Evolutionary conservation across 30 jellyfish, hydroid and myxozoan genomes (phyloP), one percentile per base, ranked within the genome.

Genomic region (Turritopsis dohrnii): DNA sequence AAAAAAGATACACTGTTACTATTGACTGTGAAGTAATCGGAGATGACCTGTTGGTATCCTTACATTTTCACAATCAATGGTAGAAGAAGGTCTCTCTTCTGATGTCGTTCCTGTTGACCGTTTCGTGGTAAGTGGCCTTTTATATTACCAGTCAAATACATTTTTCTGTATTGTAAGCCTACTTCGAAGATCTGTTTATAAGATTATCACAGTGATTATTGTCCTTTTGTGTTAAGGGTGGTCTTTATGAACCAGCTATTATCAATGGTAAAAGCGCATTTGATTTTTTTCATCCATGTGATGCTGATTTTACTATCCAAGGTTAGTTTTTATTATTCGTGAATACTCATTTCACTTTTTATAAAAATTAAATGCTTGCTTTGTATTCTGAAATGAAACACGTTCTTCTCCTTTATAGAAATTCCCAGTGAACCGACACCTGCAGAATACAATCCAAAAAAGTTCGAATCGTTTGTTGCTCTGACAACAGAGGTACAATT

Each of bases 341-440:
- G 19, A 69, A 69, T 3, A 7, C 27, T n/a, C n/a, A n/a, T n/a
- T n/a, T n/a, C n/a, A n/a, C n/a, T n/a, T n/a, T n/a, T n/a, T n/a
- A n/a, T n/a, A n/a, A n/a, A n/a, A n/a, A n/a, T n/a, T n/a, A n/a
- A n/a, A n/a, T n/a, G n/a, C n/a, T n/a, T n/a, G n/a, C n/a, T n/a
- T n/a, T n/a, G n/a, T n/a, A 41, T 3, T 13, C 13, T 41, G 13
- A 41, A 41, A 41, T 3, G 30, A 21, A 26, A 5, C 5, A 69
- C 30, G 9, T 8, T 69, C 22, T 75, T 28, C 9, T 72, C 25
- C 13, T 1, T 23, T 80, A 4, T 80, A 80, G 87, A 28, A 17
- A 69, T 80, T 53, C 87, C 87, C 31, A 23, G 83, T 18, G 87
- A 80, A 53, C 87, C 87, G 53, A 1, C 26, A 21, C 87, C 87